phyloP scores from a whole-genome alignment of 2,888 invertebrate species.

The Drosophila greeni region DNA sequence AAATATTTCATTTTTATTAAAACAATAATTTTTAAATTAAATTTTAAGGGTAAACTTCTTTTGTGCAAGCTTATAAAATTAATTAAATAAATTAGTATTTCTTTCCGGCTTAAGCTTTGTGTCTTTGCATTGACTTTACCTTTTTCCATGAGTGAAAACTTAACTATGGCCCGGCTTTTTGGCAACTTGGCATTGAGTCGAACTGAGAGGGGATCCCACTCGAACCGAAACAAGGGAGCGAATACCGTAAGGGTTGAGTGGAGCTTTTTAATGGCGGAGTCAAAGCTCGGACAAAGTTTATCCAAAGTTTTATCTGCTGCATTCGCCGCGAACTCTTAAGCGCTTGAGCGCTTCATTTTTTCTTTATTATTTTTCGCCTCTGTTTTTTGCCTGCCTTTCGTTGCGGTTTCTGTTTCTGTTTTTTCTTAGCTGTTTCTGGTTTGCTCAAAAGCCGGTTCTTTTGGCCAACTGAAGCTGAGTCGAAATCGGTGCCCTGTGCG shows the following conservation, averaged over 20 bases:
- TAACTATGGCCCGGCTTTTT: background rate
- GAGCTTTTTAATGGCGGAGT: slow-evolving; percentile 29
- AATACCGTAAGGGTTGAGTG: slow-evolving; percentile 36
- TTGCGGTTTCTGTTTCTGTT: slow-evolving; percentile 12
- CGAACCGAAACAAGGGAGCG: background rate
- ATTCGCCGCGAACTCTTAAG: slow-evolving; percentile 18
- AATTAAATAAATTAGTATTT: background rate
- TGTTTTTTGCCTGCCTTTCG: slow-evolving; percentile 6
- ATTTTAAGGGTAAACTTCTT: too few species aligned
- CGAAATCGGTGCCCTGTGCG: background rate
- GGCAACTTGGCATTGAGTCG: slow-evolving; percentile 58
- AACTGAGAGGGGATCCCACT: slow-evolving; percentile 9
- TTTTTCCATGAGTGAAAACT: slow-evolving; percentile 7
- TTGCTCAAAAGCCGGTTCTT: slow-evolving; percentile 38
- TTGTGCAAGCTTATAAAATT: too few species aligned
- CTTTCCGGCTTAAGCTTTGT: background rate
- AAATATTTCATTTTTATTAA: too few species aligned
- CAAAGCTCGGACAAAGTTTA: slow-evolving; percentile 40
- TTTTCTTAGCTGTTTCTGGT: slow-evolving; percentile 15
- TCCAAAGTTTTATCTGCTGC: slow-evolving; percentile 33
- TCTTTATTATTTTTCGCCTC: background rate
- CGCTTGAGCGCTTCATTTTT: slow-evolving; percentile 23
- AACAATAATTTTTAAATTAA: too few species aligned
- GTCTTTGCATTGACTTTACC: slow-evolving; percentile 34
- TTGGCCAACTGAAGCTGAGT: slow-evolving; percentile 35